Evolutionary conservation across 2,888 invertebrate genomes (phyloP).

Genomic region (Piscicola geometra): DNA sequence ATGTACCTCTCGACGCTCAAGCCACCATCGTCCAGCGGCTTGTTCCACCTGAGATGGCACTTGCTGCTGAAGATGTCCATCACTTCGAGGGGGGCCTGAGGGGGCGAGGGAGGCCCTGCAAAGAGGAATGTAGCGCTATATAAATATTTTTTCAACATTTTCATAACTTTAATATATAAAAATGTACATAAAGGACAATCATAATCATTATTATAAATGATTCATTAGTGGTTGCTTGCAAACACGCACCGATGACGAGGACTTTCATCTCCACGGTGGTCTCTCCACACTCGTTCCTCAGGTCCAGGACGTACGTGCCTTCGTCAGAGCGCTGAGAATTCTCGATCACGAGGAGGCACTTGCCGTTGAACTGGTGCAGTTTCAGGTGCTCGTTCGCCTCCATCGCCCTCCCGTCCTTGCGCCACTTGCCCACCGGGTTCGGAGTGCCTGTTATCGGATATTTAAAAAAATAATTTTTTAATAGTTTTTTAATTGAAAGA

Average conservation of each 20-base stretch:
- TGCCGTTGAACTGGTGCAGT: constrained; percentile 28
- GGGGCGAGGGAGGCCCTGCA: constrained; percentile 29
- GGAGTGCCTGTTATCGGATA: constrained; percentile 32
- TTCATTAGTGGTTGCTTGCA: not conserved
- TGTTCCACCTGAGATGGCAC: constrained; percentile 36
- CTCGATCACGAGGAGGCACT: constrained; percentile 20
- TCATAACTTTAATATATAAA: not conserved
- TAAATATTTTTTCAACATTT: not conserved
- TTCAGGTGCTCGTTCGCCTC: not conserved
- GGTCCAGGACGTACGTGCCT: constrained; percentile 29
- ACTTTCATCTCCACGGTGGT: constrained; percentile 30
- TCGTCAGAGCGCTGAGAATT: constrained; percentile 17
- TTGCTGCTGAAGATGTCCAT: constrained; percentile 32
- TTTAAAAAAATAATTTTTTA: not conserved
- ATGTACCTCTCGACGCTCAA: constrained; percentile 32
- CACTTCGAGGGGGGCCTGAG: constrained; percentile 33
- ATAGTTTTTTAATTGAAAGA: not conserved
- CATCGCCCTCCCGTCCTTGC: constrained; percentile 23
- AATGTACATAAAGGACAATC: too few species aligned
- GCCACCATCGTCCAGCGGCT: constrained; percentile 35
- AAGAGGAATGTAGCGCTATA: not conserved
- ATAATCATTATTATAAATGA: not conserved
- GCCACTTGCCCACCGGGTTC: constrained; percentile 26
- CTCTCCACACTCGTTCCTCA: constrained; percentile 32
- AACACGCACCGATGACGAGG: constrained; percentile 30